Conservation (phyloP, 2,113 vertebrate genomes). For the Platanista minor region DNA sequence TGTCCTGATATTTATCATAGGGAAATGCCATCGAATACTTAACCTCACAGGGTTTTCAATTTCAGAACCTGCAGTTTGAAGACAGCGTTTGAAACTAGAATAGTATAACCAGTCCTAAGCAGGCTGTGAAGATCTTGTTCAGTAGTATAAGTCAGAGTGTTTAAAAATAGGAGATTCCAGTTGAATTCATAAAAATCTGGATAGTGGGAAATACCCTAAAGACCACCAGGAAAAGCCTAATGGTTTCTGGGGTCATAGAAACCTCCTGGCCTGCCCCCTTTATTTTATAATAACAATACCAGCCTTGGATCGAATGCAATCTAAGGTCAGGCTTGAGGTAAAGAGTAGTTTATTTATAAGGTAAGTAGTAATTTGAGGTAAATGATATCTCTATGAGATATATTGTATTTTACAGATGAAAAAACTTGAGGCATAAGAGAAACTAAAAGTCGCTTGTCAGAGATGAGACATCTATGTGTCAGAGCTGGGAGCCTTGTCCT, state of each 20-base stretch:
- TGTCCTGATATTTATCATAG: neutral
- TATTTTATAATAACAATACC: neutral
- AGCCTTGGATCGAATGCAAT: neutral
- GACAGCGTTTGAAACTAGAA: neutral
- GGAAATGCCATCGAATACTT: neutral
- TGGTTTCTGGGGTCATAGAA: neutral
- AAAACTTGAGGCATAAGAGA: neutral
- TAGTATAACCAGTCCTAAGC: neutral
- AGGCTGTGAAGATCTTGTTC: neutral
- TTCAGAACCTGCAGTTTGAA: neutral
- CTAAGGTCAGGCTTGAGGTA: neutral
- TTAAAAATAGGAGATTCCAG: neutral
- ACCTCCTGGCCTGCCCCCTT: neutral
- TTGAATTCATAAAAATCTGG: neutral
- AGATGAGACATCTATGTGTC: neutral
- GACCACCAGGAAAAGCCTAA: neutral
- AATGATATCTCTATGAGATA: neutral
- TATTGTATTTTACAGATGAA: neutral
- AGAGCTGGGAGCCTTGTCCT: neutral
- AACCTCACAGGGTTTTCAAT: neutral
- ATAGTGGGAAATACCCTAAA: neutral
- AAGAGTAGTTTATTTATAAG: neutral
- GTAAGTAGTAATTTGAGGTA: neutral
- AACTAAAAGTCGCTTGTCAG: neutral
- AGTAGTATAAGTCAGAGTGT: neutral